Percentiles rank a stretch among this genome's conserved stretches.
phyloP scores from a whole-genome alignment of 2,888 invertebrate genomes.

The Andrena trimmerana region DNA sequence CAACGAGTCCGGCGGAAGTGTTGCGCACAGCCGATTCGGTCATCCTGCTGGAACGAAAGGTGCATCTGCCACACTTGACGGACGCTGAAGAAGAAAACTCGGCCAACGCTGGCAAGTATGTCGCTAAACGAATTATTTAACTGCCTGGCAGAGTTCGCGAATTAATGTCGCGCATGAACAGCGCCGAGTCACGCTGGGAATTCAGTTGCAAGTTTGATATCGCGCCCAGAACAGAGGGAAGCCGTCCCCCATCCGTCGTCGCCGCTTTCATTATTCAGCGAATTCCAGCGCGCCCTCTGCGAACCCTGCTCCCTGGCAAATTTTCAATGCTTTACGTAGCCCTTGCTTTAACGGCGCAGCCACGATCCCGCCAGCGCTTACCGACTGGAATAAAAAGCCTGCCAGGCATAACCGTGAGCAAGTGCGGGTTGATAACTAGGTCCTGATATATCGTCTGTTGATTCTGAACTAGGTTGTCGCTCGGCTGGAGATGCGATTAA shows the following conservation, averaged over 20 bases:
- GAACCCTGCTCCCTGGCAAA: constrained; percentile 30
- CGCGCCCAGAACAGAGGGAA: constrained; percentile 29
- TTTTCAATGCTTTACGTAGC: constrained; percentile 55
- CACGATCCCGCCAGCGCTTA: not conserved
- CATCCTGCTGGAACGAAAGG: constrained; percentile 40
- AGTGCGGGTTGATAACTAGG: not conserved
- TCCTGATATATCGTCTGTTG: too few relatives aligned
- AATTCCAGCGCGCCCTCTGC: constrained; percentile 46
- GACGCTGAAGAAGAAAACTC: not conserved
- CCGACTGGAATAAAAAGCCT: not conserved
- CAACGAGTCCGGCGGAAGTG: not conserved
- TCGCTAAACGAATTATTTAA: constrained; percentile 38
- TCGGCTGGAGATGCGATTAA: not conserved
- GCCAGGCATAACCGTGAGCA: not conserved
- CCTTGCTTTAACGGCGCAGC: constrained; percentile 28
- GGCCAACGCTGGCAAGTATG: constrained; percentile 9
- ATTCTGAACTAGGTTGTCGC: too few relatives aligned
- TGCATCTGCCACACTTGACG: constrained; percentile 1
- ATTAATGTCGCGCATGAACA: not conserved
- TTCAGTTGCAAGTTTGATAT: constrained; percentile 55
- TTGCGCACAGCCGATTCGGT: constrained; percentile 1
- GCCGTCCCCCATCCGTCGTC: constrained; percentile 55
- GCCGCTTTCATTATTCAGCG: constrained; percentile 64
- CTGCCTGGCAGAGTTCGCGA: constrained; percentile 2
- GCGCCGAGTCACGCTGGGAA: constrained; percentile 19